phyloP scores from a whole-genome alignment of 2,797 vertebrate species.

The Chrysocyon brachyurus region DNA sequence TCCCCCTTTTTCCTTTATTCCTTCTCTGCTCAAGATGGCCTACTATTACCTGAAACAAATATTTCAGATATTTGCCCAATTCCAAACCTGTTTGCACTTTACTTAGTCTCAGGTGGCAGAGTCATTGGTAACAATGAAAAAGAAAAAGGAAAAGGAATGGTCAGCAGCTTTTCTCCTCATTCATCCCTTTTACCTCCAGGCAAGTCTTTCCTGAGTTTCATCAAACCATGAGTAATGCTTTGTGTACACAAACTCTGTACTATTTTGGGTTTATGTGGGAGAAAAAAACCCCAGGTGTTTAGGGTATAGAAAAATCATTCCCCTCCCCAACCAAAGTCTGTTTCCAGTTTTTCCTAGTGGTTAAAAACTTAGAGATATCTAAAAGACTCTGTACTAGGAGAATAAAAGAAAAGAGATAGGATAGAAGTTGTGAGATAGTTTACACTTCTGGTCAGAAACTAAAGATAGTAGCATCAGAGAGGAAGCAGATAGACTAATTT shows the following conservation, averaged over 20 bases:
- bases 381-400: background rate
- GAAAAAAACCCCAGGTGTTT: background rate
- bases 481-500: background rate
- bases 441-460: background rate
- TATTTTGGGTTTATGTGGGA: background rate
- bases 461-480: background rate
- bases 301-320: background rate
- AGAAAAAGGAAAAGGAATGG: background rate
- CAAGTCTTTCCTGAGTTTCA: background rate
- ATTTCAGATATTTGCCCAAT: background rate
- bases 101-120: background rate
- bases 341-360: constrained; percentile 50
- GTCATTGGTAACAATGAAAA: background rate
- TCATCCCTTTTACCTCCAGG: constrained; percentile 7
- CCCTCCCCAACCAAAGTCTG: background rate
- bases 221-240: background rate
- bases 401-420: background rate
- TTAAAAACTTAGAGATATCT: constrained; percentile 22
- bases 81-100: background rate
- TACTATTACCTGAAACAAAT: background rate
- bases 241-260: background rate
- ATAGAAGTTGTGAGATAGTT: background rate
- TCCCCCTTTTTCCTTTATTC: background rate
- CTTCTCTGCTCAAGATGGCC: background rate
- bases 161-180: background rate